Percentiles rank a stretch among this genome's conserved stretches.
phyloP scores from a whole-genome alignment of 2,888 invertebrate genomes.

The Mythimna impura region DNA sequence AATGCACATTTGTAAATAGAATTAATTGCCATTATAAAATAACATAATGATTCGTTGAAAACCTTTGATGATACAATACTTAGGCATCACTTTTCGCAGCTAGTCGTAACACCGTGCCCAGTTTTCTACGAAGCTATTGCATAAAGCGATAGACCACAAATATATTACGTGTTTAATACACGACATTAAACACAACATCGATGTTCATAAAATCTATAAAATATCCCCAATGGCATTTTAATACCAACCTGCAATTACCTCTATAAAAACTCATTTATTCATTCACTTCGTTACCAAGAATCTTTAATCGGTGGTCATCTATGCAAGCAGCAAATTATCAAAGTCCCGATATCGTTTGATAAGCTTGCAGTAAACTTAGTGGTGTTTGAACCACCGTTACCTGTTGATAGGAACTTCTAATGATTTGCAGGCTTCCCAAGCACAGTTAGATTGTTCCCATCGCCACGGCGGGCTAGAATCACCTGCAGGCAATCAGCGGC shows the following conservation, averaged over 20 bases:
- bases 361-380: constrained; percentile 72
- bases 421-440: constrained; percentile 79
- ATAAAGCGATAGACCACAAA: not conserved
- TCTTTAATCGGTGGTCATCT: constrained; percentile 49
- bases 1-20: not conserved
- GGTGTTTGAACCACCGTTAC: constrained; percentile 82
- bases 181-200: constrained; percentile 6
- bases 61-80: not conserved
- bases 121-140: not conserved
- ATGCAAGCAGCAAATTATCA: constrained; percentile 62
- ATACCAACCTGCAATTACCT: constrained; percentile 35
- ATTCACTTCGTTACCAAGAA: constrained; percentile 40
- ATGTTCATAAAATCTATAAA: constrained; percentile 15
- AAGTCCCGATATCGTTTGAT: constrained; percentile 68
- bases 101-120: not conserved
- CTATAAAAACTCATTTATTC: constrained; percentile 31
- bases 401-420: constrained; percentile 81
- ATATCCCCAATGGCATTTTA: constrained; percentile 34
- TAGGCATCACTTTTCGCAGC: not conserved
- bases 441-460: constrained; percentile 82
- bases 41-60: not conserved
- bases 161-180: constrained; percentile 8
- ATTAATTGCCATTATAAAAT: not conserved
- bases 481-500: constrained; percentile 62
- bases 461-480: constrained; percentile 59